A percentile compares a stretch with the other conserved stretches of the same genome.
These are phyloP conservation scores for Microctonus aethiopoides DNA, from an alignment of 2,888 invertebrate species.

Conservation along the genomic window DNA sequence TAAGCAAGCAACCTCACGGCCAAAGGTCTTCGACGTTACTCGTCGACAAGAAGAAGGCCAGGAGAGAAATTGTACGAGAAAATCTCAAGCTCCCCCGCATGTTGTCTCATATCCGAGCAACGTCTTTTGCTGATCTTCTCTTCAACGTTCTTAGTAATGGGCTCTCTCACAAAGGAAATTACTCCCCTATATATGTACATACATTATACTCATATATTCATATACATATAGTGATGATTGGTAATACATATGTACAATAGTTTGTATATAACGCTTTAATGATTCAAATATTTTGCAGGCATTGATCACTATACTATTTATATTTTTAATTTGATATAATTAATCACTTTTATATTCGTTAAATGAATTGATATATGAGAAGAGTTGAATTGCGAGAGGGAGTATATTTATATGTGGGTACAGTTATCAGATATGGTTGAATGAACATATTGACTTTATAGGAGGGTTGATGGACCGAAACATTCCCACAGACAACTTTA, in stretches of 20 bases:
- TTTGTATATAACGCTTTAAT: neutral
- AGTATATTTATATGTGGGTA: conserved; percentile 17
- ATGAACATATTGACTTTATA: conserved; percentile 32
- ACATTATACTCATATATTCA: neutral
- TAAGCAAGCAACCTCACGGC: conserved; percentile 16
- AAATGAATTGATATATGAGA: neutral
- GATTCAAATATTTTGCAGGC: neutral
- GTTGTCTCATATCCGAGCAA: conserved; percentile 17
- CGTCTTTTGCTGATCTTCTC: conserved; percentile 3
- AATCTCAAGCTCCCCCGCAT: conserved; percentile 30
- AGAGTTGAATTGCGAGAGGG: neutral
- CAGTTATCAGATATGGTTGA: conserved; percentile 40
- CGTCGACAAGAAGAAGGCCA: conserved; percentile 41
- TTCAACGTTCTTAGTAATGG: conserved; percentile 31
- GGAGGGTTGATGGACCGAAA: conserved; percentile 46
- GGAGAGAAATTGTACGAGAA: conserved; percentile 43
- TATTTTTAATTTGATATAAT: neutral
- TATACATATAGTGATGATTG: no score
- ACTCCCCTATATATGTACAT: conserved; percentile 9
- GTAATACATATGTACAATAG: no score
- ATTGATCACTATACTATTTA: neutral
- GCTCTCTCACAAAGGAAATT: conserved; percentile 30
- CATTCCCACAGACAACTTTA: conserved; percentile 47
- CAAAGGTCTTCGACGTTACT: conserved; percentile 38
- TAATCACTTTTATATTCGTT: neutral